These are phyloP conservation scores for Plebejus argus DNA, from an alignment of 2,888 invertebrate genomes.

Conservation along the genomic window DNA sequence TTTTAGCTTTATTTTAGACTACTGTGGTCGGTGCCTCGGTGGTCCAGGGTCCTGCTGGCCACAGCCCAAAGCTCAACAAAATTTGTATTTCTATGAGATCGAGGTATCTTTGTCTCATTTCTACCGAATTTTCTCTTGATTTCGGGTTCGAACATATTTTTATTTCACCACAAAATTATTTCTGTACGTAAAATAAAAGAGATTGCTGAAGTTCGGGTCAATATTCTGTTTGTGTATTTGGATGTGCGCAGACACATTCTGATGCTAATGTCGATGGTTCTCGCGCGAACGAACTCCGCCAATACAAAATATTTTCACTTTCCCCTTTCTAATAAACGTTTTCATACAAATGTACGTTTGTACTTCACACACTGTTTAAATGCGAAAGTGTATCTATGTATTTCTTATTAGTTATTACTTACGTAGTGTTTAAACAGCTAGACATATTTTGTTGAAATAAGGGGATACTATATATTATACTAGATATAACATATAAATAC, in stretches of 20 bases:
- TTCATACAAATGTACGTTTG: constrained; percentile 9
- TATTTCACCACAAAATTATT: neutral
- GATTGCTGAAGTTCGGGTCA: constrained; percentile 8
- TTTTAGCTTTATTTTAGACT: no score
- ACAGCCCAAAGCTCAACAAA: no score
- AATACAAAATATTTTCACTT: constrained; percentile 25
- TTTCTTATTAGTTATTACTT: no score
- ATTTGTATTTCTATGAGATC: no score
- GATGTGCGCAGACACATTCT: constrained; percentile 41
- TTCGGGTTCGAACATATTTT: neutral
- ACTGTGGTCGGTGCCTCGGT: no score
- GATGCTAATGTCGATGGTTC: constrained; percentile 37
- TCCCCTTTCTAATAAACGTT: constrained; percentile 24
- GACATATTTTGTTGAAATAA: no score
- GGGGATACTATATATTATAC: no score
- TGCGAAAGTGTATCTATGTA: no score
- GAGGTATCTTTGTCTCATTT: neutral
- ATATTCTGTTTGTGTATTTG: constrained; percentile 25
- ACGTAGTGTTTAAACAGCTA: no score
- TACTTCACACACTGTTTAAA: no score
- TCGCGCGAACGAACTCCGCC: constrained; percentile 4
- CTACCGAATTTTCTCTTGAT: neutral
- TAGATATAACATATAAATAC: no score
- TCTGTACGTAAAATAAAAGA: constrained; percentile 10
- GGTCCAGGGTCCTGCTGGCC: no score